Evolutionary conservation across 2,113 vertebrate species (phyloP).

Genomic region (Chaetodon auriga): DNA sequence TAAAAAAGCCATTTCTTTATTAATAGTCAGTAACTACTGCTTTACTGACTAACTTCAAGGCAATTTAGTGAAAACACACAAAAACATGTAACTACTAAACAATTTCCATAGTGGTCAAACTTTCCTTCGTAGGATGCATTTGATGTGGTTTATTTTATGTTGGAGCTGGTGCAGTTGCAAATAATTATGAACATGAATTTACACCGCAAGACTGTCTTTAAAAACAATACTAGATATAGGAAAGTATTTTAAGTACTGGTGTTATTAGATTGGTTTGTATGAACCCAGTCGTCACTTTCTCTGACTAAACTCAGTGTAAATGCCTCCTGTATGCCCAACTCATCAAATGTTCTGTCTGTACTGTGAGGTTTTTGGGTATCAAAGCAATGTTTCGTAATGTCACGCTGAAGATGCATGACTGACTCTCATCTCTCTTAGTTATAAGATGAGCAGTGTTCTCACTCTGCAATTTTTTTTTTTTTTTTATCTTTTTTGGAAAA

Average conservation of each 20-base stretch:
- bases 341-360: neutral
- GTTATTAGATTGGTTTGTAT: no score
- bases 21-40: neutral
- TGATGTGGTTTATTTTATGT: neutral
- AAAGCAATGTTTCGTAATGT: neutral
- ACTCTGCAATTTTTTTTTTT: neutral
- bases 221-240: no score
- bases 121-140: neutral
- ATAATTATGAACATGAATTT: no score
- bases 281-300: neutral
- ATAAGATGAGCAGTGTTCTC: neutral
- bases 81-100: neutral
- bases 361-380: neutral
- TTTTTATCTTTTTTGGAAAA: neutral
- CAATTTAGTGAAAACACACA: neutral
- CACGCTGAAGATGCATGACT: neutral
- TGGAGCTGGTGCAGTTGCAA: neutral
- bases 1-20: neutral
- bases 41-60: slow-evolving; percentile 2
- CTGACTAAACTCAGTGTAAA: neutral
- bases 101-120: neutral
- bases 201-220: no score
- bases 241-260: no score
- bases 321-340: neutral
- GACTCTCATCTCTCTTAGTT: neutral